Evolutionary conservation across 2,888 invertebrate genomes (phyloP), one percentile per base, ranked within the genome.

Genomic region (Agrilus mali): DNA sequence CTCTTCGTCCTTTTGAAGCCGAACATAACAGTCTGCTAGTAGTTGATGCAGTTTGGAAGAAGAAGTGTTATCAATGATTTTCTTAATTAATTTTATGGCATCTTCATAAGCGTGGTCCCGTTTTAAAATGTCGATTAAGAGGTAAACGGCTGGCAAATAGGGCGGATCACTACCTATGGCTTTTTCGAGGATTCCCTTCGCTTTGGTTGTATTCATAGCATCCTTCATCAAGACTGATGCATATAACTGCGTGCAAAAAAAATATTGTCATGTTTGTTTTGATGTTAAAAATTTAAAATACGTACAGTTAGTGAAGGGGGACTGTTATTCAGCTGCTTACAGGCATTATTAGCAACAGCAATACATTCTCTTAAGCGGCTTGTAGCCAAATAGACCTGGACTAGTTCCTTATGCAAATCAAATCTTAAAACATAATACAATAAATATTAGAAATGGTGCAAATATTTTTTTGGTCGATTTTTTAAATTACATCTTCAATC

Each of bases 351-450:
- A 1, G 86, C 85, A 58, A 81, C 75, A 10, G 78, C 74, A 10
- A 82, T 72, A 0, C 86, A 87, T 58, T 87, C 87, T 55, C 82
- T 70, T 22, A 77, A 65, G 42, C 85, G 70, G 51, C 79, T 76
- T 59, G 77, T 69, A 2, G 77, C 77, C 34, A 83, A 65, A 56
- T 85, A 85, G 59, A 82, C 80, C 51, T 83, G 81, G 2, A 85
- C 80, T 22, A 87, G 61, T n/a, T 85, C 85, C 64, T 82, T 80
- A 59, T 86, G 81, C 1, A 82, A 75, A 60, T 88, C 88, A 60
- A 75, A 82, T 47, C 82, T 72, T 55, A 72, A 71, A 32, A 33
- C 41, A 20, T 3, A 20, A 20, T n/a, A n/a, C n/a, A 20, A 20
- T 20, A 20, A 38, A 38, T 31, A 43, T 41, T 3, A 8, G 12